Evolutionary conservation across 2,888 invertebrate species (phyloP).

Genomic region (Labia minor): DNA sequence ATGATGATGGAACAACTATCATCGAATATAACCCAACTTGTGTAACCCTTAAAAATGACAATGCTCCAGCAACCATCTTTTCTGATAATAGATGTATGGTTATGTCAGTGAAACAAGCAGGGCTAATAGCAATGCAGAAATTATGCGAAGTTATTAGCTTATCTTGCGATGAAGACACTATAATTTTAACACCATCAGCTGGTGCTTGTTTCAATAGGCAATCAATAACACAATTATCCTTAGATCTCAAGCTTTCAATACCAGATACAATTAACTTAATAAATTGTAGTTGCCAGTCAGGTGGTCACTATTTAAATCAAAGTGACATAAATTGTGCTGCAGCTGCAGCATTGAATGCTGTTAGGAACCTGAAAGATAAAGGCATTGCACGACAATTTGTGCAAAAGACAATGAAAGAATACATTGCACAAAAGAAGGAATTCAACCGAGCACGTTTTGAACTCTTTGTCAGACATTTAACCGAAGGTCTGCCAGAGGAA

Average conservation of each 20-base stretch:
- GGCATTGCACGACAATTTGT: neutral
- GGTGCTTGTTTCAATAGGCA: neutral
- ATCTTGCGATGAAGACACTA: neutral
- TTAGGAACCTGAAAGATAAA: neutral
- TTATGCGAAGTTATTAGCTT: neutral
- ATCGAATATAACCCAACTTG: neutral
- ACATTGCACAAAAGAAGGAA: neutral
- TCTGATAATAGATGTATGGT: neutral
- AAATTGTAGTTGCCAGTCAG: neutral
- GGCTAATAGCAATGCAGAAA: neutral
- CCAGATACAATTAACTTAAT: neutral
- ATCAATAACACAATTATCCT: neutral
- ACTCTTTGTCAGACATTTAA: neutral
- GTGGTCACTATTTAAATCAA: neutral
- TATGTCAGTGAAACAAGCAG: neutral
- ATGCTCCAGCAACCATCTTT: neutral
- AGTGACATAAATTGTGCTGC: neutral
- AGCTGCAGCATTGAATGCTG: neutral
- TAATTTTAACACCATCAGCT: neutral
- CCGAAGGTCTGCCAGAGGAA: neutral
- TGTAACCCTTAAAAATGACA: neutral
- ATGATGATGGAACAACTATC: no score
- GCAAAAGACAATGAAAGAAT: neutral
- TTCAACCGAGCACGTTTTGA: neutral
- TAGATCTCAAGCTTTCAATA: neutral